These are phyloP conservation scores for Meloe dianella DNA, from an alignment of 2,888 invertebrate genomes.

Conservation along the genomic window DNA sequence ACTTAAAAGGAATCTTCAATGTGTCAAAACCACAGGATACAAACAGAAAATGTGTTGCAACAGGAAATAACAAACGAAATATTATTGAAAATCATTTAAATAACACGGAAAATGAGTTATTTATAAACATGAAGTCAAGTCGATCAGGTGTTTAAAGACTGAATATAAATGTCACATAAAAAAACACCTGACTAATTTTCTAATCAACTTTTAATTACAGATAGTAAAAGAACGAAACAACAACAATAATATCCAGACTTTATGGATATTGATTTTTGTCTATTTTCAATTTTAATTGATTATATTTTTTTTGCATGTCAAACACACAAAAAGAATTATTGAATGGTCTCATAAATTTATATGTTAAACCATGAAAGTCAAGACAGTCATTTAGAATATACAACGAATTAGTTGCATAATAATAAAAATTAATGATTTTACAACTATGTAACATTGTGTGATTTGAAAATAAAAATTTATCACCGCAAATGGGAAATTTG, in stretches of 20 bases:
- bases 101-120: too few relatives aligned
- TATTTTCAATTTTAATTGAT: background rate
- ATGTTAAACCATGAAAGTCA: conserved; percentile 1
- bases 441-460: background rate
- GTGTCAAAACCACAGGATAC: background rate
- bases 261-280: background rate
- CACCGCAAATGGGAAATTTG: background rate
- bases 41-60: background rate
- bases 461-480: background rate
- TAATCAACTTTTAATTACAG: background rate
- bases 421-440: conserved; percentile 9
- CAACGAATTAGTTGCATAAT: background rate
- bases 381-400: background rate
- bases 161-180: background rate
- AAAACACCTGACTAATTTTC: background rate
- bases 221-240: background rate
- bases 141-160: background rate
- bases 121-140: background rate
- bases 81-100: too few relatives aligned
- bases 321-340: background rate
- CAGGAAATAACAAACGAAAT: background rate
- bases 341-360: background rate
- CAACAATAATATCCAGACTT: background rate
- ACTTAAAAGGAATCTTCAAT: background rate
- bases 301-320: too few relatives aligned